These are phyloP conservation scores for Dasypus novemcinctus DNA, from an alignment of 2,113 vertebrate genomes.

Conservation along the genomic window DNA sequence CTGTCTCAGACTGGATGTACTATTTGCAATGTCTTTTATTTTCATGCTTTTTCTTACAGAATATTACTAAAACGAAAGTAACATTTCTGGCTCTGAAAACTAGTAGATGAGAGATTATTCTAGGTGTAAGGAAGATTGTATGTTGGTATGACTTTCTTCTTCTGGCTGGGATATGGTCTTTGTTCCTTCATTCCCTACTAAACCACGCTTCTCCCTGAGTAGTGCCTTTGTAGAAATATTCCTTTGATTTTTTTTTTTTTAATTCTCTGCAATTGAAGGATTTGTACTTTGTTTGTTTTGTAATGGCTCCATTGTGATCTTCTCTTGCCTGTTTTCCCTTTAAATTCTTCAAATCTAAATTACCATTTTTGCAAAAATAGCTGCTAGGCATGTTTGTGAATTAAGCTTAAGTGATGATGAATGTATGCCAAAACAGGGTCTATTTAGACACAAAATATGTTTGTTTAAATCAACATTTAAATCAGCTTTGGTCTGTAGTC, in stretches of 20 bases:
- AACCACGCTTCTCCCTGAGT: neutral
- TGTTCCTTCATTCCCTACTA: neutral
- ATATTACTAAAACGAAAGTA: neutral
- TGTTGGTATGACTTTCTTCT: no score
- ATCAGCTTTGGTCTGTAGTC: constrained; percentile 21
- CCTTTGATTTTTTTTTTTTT: neutral
- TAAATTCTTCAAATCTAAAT: constrained; percentile 58
- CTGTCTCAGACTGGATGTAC: neutral
- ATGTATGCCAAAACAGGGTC: constrained; percentile 67
- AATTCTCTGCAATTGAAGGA: constrained; percentile 23
- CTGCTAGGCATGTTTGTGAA: constrained; percentile 74
- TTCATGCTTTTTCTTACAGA: neutral
- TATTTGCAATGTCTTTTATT: neutral
- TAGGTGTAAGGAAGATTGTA: neutral
- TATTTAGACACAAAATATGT: constrained; percentile 65
- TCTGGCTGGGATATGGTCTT: neutral
- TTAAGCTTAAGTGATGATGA: constrained; percentile 69
- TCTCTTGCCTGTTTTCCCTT: constrained; percentile 47
- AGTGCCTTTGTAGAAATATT: neutral
- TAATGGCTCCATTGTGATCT: constrained; percentile 48
- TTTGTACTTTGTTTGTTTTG: neutral
- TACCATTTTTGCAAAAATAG: constrained; percentile 67
- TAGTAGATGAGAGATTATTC: neutral
- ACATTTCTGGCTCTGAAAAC: neutral
- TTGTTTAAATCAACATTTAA: constrained; percentile 70